These are phyloP conservation scores for Psammodynastes pulverulentus DNA, from an alignment of 2,113 vertebrate genomes.

Conservation along the genomic window DNA sequence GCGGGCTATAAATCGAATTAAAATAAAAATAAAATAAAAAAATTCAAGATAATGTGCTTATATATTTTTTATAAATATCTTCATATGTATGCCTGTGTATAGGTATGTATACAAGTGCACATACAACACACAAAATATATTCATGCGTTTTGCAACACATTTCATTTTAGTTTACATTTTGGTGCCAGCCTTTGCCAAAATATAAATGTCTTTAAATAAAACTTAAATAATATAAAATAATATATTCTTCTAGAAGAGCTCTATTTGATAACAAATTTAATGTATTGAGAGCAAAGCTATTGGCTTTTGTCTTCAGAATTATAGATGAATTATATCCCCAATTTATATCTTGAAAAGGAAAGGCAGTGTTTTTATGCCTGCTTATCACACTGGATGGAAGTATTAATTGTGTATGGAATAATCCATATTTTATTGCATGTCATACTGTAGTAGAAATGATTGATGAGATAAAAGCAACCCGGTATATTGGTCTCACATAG, in stretches of 20 bases:
- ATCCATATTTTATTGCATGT: not conserved
- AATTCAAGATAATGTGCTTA: not conserved
- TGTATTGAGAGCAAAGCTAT: not conserved
- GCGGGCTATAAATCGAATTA: too few species aligned
- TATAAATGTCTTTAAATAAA: not conserved
- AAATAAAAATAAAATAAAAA: too few species aligned
- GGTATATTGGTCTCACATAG: not conserved
- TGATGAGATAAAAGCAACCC: not conserved
- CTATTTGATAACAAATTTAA: not conserved
- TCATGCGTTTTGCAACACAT: not conserved
- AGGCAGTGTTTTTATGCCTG: not conserved
- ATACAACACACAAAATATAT: not conserved
- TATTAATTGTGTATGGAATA: not conserved
- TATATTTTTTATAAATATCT: not conserved
- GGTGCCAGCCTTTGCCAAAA: not conserved
- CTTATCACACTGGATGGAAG: not conserved
- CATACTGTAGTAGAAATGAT: not conserved
- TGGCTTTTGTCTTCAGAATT: not conserved
- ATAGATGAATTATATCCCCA: not conserved
- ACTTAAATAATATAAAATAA: not conserved
- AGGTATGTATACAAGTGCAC: not conserved
- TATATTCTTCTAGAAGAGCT: not conserved
- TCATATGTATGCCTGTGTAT: not conserved
- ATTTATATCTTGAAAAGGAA: not conserved
- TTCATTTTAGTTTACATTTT: not conserved